Evolutionary conservation across 2,888 invertebrate species (phyloP).

Genomic region (Aspidapion aeneum): DNA sequence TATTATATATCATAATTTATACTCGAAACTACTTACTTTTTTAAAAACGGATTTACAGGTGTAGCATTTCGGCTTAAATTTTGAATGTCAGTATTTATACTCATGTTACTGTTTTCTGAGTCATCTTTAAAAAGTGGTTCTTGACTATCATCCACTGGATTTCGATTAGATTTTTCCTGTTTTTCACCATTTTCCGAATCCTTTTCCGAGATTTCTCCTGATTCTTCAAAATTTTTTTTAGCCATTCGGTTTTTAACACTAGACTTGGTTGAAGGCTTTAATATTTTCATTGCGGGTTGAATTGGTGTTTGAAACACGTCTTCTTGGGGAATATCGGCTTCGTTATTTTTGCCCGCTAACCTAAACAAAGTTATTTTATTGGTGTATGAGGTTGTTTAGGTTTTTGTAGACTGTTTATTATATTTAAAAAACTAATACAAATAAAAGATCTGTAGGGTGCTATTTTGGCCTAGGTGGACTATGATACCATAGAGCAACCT

Average conservation of each 20-base stretch:
- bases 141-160: neutral
- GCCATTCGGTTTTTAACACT: neutral
- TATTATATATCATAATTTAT: too few relatives aligned
- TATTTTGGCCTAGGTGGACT: too few relatives aligned
- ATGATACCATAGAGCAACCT: too few relatives aligned
- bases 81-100: neutral
- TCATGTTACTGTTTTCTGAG: neutral
- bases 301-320: conserved; percentile 5
- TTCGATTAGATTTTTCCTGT: neutral
- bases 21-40: conserved; percentile 1
- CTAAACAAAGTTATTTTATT: too few relatives aligned
- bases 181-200: neutral
- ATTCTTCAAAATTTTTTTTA: neutral
- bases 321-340: neutral
- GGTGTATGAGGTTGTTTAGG: too few relatives aligned
- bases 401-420: too few relatives aligned
- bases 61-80: conserved; percentile 1
- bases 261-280: neutral
- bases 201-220: neutral
- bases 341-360: neutral
- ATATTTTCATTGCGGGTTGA: neutral
- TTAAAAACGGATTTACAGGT: conserved; percentile 16
- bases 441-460: too few relatives aligned
- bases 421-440: too few relatives aligned
- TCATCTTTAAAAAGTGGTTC: neutral